phyloP scores from a whole-genome alignment of 1,140 invertebrate species.

The Bathynomus jamesi region DNA sequence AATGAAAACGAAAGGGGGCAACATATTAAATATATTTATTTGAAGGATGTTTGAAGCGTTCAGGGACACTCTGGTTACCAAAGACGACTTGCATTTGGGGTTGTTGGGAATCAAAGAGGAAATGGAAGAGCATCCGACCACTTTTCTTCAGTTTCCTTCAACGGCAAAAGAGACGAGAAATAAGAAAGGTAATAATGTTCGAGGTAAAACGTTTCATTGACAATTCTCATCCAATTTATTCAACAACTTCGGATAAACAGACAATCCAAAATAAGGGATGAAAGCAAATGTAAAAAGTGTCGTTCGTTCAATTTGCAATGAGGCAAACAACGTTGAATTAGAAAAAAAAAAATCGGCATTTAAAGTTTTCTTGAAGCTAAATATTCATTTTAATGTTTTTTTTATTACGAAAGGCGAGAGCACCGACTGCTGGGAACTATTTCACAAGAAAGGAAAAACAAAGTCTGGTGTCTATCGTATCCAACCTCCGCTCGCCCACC shows the following conservation, averaged over 20 bases:
- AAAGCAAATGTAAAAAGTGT: too few relatives aligned
- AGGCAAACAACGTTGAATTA: too few relatives aligned
- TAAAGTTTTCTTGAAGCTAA: too few relatives aligned
- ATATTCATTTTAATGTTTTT: too few relatives aligned
- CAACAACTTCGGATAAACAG: too few relatives aligned
- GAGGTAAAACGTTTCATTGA: neutral
- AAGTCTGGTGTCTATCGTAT: conserved; percentile 44
- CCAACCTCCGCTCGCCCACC: conserved; percentile 37
- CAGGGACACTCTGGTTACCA: neutral
- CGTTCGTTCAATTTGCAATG: too few relatives aligned
- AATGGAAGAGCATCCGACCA: neutral
- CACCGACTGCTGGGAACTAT: conserved; percentile 40
- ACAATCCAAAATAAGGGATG: too few relatives aligned
- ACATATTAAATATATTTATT: too few relatives aligned
- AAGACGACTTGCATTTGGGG: neutral
- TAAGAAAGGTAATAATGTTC: too few relatives aligned
- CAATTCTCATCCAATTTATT: neutral
- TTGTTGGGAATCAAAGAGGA: neutral
- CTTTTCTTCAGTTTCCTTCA: neutral
- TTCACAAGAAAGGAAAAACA: conserved; percentile 29
- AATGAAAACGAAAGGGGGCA: too few relatives aligned
- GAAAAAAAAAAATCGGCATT: too few relatives aligned
- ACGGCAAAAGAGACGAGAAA: neutral
- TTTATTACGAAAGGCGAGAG: conserved; percentile 17
- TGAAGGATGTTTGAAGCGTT: neutral